Evolutionary conservation across 2,797 vertebrate genomes (phyloP).

Genomic region (Thamnophis elegans): DNA sequence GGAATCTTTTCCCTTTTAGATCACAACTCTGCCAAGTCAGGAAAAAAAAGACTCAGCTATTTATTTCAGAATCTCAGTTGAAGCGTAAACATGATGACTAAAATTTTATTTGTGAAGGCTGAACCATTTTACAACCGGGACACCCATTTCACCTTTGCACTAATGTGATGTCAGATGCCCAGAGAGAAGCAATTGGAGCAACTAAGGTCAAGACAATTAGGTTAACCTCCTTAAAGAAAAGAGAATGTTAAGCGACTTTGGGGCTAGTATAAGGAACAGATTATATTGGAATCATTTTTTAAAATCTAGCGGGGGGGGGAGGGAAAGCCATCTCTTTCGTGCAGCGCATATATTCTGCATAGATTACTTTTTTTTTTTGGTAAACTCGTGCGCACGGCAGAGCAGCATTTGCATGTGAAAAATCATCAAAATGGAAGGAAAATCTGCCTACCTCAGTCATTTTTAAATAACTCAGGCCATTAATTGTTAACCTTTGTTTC

Average conservation of each 20-base stretch:
- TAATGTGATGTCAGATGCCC: neutral
- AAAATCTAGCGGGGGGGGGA: neutral
- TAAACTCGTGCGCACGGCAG: conserved; percentile 38
- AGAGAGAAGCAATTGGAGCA: neutral
- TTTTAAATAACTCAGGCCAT: conserved; percentile 73
- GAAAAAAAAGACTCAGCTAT: neutral
- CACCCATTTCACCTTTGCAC: neutral
- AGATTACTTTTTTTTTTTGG: conserved; percentile 42
- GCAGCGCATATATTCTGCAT: conserved; percentile 18
- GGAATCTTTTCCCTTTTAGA: neutral
- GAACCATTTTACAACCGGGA: neutral
- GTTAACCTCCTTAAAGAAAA: neutral
- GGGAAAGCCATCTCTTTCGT: conserved; percentile 23
- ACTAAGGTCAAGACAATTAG: neutral
- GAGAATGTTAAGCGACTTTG: neutral
- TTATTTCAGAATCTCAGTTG: neutral
- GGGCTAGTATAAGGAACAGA: neutral
- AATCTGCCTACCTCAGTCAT: conserved; percentile 72
- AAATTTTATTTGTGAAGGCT: neutral
- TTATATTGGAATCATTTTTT: neutral
- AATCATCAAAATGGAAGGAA: conserved; percentile 69
- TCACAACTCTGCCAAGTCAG: neutral
- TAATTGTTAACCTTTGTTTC: conserved; percentile 77
- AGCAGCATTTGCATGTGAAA: conserved; percentile 66
- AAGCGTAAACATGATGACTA: neutral